These are phyloP conservation scores for Pica pica DNA, from an alignment of 2,113 vertebrate genomes.

Conservation along the genomic window DNA sequence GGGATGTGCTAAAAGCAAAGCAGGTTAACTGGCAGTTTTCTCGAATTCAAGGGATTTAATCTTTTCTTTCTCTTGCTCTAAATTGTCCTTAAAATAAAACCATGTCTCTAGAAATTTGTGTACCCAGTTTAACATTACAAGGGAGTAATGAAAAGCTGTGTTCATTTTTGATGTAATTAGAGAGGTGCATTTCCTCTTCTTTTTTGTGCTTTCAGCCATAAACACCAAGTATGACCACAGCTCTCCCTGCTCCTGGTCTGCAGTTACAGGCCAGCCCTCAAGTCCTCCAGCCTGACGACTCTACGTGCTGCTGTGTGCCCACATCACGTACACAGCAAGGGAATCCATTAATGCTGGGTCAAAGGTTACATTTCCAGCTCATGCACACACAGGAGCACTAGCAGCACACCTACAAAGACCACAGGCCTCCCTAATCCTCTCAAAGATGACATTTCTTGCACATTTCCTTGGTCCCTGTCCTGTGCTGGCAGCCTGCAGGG, in stretches of 20 bases:
- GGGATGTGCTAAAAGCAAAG: neutral
- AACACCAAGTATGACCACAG: neutral
- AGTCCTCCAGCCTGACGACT: neutral
- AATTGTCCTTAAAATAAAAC: neutral
- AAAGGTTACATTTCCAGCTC: neutral
- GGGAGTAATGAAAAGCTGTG: neutral
- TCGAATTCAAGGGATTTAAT: neutral
- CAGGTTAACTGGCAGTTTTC: neutral
- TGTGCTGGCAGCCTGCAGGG: neutral
- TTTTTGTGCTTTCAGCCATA: neutral
- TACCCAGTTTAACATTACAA: neutral
- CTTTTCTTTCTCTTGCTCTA: neutral
- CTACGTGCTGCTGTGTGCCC: fast-evolving
- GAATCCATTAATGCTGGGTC: neutral
- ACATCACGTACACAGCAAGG: fast-evolving
- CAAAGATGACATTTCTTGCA: neutral
- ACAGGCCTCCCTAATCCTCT: neutral
- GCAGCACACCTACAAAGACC: neutral
- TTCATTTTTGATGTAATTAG: neutral
- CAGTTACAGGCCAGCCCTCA: neutral
- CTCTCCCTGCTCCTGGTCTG: neutral
- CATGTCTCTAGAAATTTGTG: fast-evolving
- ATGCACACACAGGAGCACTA: neutral
- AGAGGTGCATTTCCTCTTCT: neutral
- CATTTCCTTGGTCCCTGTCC: neutral